Base-by-base conservation (phyloP, 2,113 vertebrate species). In the Tautogolabrus adspersus region DNA sequence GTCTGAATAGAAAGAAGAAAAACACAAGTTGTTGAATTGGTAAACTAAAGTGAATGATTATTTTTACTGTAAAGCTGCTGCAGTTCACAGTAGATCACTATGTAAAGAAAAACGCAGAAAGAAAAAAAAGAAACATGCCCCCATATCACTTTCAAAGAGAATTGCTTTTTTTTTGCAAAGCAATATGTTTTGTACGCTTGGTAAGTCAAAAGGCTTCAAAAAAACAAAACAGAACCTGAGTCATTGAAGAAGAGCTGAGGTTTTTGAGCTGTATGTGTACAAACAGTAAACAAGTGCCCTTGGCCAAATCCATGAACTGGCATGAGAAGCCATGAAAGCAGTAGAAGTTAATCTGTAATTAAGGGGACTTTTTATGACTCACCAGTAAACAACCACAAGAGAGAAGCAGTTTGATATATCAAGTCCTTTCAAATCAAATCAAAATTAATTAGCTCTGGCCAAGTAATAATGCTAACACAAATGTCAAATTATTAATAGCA, bases 341-440 rank as follows among this genome's bases (percentile, higher is more conserved):
- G 38, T 15, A 42, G 2, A 62, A 67, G 10, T 62, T 52, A 66
- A 38, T 65, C 11, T 44, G 42, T 83, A 78, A 81, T 69, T 73
- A 64, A 64, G 65, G 11, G 62, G 37, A 66, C 49, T 63, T 62
- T 55, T 57, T 66, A 37, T 65, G 66, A 77, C 68, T 82, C 86
- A 72, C 3, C 67, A 52, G 57, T 72, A 52, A 77, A 74, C 40
- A 82, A 59, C 69, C 51, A 69, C 66, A 55, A 60, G 77, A 12
- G 42, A 3, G 8, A 12, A 15, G 10, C 5, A 75, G 51, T 11
- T 44, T 52, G 26, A 71, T 75, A 61, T 30, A 26, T 23, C 19
- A 47, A 21, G 77, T 77, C 52, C 44, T 77, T 77, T 72, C 23
- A 71, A 74, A 77, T 72, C 37, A 69, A 65, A 72, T 68, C 23